Base-by-base conservation (phyloP, 2,113 vertebrate genomes). In the Vidua macroura region DNA sequence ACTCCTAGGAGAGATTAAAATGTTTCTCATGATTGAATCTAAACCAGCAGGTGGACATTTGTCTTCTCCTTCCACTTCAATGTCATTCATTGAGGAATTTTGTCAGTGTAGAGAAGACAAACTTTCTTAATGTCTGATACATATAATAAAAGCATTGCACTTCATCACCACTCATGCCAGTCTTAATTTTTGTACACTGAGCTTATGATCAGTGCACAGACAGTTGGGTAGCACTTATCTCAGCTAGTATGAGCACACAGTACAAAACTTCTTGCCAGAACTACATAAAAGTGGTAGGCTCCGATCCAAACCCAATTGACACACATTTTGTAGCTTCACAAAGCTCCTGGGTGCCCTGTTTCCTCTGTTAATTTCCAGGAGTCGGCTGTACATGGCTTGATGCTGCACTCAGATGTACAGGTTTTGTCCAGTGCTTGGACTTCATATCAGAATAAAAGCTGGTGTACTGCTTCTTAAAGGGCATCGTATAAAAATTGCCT, bases 361-460 rank as follows among this genome's bases (percentile, higher is more conserved):
- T 64, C 8, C 11, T 82, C 14, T 55, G 5, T 14, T 76, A 7
- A 17, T 90, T 82, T 70, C 82, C 48, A 79, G 58, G 8, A 85
- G 15, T 25, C 35, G 72, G 14, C 5, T 72, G 43, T 24, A 55
- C 10, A 8, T 63, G 31, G 9, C 21, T 87, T 74, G 28, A 69
- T 55, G 9, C 4, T 64, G 15, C 0, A 0, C 19, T 79, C 31
- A 59, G 12, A 15, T 58, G 7, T 56, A 19, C 27, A 35, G 30
- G 2, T n/a, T 66, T 83, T 35, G 11, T 66, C 21, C 49, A 41
- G 9, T 31, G 4, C 49, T 91, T 49, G 10, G 20, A 2, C 31
- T 84, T 91, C 25, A 7, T 52, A 62, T n/a, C 16, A 53, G 17
- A 46, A 27, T 25, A 62, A 58, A 91, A 49, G 12, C 7, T 70